phyloP scores from a whole-genome alignment of 92 coral and sea anemone species.

The Porites lobata region DNA sequence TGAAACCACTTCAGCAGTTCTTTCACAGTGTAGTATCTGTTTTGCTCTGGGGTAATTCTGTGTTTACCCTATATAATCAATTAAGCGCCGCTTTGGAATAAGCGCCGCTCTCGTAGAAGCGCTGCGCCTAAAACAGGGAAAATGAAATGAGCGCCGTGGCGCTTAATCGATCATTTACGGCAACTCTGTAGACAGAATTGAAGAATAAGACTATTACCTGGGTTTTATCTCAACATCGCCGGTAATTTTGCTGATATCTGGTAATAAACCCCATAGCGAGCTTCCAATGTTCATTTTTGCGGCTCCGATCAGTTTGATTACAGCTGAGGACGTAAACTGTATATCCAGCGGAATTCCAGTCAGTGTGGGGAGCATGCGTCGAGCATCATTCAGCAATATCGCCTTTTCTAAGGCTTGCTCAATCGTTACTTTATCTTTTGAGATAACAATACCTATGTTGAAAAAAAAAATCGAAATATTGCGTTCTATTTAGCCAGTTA shows the following conservation, averaged over 20 bases:
- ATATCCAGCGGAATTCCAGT: conserved; percentile 82
- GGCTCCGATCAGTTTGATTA: conserved; percentile 26
- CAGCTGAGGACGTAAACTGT: conserved; percentile 58
- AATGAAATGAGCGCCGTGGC: too few relatives aligned
- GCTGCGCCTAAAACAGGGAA: too few relatives aligned
- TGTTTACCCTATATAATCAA: too few relatives aligned
- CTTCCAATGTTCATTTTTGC: conserved; percentile 58
- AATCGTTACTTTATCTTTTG: conserved; percentile 66
- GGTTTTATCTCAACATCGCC: conserved; percentile 64
- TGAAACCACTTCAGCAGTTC: too few relatives aligned
- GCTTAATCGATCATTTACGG: too few relatives aligned
- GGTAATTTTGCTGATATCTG: conserved; percentile 21
- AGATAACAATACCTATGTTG: conserved; percentile 68
- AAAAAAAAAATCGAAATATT: background rate
- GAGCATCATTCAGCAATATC: conserved; percentile 63
- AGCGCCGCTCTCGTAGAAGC: too few relatives aligned
- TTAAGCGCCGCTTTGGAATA: too few relatives aligned
- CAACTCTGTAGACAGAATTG: background rate
- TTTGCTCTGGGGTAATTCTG: too few relatives aligned
- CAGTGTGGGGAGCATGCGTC: conserved; percentile 88
- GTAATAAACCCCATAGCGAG: conserved; percentile 36
- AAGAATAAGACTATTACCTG: conserved; percentile 49
- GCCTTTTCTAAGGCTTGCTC: conserved; percentile 71
- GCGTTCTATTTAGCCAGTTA: too few relatives aligned
- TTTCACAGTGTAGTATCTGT: too few relatives aligned